These are phyloP conservation scores for Micromesistius poutassou DNA, from an alignment of 2,797 vertebrate species.

Conservation along the genomic window DNA sequence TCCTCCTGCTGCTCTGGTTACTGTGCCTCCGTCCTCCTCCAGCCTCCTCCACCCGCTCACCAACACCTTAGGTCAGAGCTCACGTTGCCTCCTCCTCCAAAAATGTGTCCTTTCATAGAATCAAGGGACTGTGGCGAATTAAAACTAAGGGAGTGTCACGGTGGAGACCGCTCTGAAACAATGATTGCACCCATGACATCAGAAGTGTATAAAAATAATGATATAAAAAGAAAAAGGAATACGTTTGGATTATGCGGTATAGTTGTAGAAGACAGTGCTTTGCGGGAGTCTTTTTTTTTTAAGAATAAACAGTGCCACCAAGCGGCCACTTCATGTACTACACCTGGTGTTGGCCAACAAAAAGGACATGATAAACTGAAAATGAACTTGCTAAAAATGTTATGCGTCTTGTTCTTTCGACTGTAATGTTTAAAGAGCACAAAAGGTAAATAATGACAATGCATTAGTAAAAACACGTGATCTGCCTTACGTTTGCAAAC, in stretches of 20 bases:
- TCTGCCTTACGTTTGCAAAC: slow-evolving; percentile 18
- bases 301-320: slow-evolving; percentile 56
- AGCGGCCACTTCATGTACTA: slow-evolving; percentile 41
- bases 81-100: slow-evolving; percentile 48
- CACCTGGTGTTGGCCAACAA: slow-evolving; percentile 27
- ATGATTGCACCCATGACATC: slow-evolving; percentile 20
- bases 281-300: background rate
- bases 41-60: slow-evolving; percentile 44
- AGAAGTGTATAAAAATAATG: slow-evolving; percentile 35
- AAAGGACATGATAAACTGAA: background rate
- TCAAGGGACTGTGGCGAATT: slow-evolving; percentile 34
- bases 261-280: background rate
- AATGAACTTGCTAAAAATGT: background rate
- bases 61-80: slow-evolving; percentile 61
- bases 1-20: slow-evolving; percentile 61
- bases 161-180: slow-evolving; percentile 43
- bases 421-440: slow-evolving; percentile 32
- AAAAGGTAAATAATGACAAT: slow-evolving; percentile 24
- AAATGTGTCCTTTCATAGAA: slow-evolving; percentile 39
- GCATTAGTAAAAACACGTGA: slow-evolving; percentile 1
- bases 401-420: slow-evolving; percentile 19
- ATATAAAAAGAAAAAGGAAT: slow-evolving; percentile 26
- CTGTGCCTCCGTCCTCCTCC: slow-evolving; percentile 57
- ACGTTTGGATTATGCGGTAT: slow-evolving; percentile 1
- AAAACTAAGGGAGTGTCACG: slow-evolving; percentile 35